Percentiles rank a stretch among this genome's conserved stretches.
Evolutionary conservation across 2,888 invertebrate genomes (phyloP).

Genomic region (Dasysyrphus albostriatus): DNA sequence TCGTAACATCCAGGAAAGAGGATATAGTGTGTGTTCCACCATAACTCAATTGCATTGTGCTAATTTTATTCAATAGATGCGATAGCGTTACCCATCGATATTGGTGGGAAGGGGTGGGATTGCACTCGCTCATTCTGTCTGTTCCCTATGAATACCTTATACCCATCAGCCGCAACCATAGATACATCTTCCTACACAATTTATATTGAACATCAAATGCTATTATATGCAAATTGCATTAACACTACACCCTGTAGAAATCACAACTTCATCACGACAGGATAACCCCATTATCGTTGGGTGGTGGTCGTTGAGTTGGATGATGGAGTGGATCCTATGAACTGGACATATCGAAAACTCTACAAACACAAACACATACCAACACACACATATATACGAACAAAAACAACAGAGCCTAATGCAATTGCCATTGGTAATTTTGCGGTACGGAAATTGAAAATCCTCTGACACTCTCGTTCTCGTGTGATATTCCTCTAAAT

Average conservation of each 20-base stretch:
- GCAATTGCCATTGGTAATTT: slow-evolving; percentile 74
- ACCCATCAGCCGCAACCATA: not conserved
- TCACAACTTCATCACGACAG: slow-evolving; percentile 69
- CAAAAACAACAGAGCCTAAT: slow-evolving; percentile 71
- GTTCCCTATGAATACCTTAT: not conserved
- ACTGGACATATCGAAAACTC: not conserved
- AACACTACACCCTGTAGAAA: slow-evolving; percentile 73
- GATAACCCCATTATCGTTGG: slow-evolving; percentile 71
- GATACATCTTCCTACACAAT: slow-evolving; percentile 49
- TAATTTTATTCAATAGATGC: slow-evolving; percentile 69
- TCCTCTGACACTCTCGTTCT: slow-evolving; percentile 44
- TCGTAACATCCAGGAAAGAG: slow-evolving; percentile 7
- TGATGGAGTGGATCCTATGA: not conserved
- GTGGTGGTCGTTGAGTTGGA: slow-evolving; percentile 5
- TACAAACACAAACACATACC: slow-evolving; percentile 3
- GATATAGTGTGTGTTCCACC: slow-evolving; percentile 12
- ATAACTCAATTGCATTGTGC: slow-evolving; percentile 69
- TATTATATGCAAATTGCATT: slow-evolving; percentile 76
- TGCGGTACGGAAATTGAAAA: slow-evolving; percentile 75
- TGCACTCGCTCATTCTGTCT: not conserved
- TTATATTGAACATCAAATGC: slow-evolving; percentile 72
- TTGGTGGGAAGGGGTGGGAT: not conserved
- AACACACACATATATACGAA: slow-evolving; percentile 8
- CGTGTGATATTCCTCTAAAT: not conserved
- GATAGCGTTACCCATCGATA: slow-evolving; percentile 40